These are phyloP conservation scores for Saguinus imperator DNA, from an alignment of 2,113 vertebrate genomes.

Conservation along the genomic window DNA sequence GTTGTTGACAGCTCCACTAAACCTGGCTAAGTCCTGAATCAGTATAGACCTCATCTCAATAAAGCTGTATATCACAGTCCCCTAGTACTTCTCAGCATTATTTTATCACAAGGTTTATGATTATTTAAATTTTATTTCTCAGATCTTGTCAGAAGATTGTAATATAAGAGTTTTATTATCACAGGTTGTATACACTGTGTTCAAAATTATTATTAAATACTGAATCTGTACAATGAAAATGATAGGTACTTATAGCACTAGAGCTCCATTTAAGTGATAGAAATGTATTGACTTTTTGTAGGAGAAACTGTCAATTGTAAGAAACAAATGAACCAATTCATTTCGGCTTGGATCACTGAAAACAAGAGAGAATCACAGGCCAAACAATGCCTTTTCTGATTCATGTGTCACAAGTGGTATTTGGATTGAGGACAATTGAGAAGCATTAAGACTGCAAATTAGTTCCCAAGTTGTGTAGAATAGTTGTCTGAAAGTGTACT, in stretches of 20 bases:
- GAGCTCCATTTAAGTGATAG: conserved; percentile 46
- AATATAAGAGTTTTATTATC: conserved; percentile 53
- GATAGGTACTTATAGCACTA: conserved; percentile 25
- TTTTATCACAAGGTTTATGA: conserved; percentile 58
- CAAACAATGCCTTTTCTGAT: conserved; percentile 69
- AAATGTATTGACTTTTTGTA: conserved; percentile 60
- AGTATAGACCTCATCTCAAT: not conserved
- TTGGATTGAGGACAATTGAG: conserved; percentile 55
- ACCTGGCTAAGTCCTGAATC: not conserved
- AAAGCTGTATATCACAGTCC: not conserved
- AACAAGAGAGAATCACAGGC: conserved; percentile 56
- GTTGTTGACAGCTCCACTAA: not conserved
- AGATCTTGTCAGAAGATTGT: conserved; percentile 33
- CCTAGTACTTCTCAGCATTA: not conserved
- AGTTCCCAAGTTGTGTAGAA: conserved; percentile 37
- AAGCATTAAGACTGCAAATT: conserved; percentile 59
- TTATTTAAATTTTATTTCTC: conserved; percentile 40
- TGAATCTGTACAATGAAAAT: conserved; percentile 37
- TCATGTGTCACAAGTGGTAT: conserved; percentile 55
- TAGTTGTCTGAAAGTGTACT: conserved; percentile 43
- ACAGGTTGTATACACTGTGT: not conserved
- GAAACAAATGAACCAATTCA: conserved; percentile 59
- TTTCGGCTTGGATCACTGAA: conserved; percentile 51
- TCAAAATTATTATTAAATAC: conserved; percentile 35
- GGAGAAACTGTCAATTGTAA: conserved; percentile 60